Evolutionary conservation across 2,888 invertebrate species (phyloP).

Genomic region (Carcina quercana): DNA sequence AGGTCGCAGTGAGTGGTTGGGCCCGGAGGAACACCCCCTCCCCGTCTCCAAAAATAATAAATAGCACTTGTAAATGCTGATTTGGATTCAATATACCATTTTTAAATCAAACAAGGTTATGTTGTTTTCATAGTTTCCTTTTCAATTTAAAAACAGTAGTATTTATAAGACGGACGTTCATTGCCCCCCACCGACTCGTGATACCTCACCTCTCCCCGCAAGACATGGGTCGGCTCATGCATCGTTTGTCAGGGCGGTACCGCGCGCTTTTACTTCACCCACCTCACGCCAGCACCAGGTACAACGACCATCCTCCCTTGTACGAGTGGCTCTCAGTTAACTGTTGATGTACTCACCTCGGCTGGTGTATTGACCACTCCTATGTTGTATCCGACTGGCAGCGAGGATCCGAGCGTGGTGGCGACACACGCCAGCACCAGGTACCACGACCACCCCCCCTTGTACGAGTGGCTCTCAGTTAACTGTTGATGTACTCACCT

Average conservation of each 20-base stretch:
- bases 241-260: too few relatives aligned
- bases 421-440: slow-evolving; percentile 80
- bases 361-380: slow-evolving; percentile 91
- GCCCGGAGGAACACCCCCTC: too few relatives aligned
- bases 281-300: slow-evolving; percentile 79
- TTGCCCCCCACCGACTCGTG: too few relatives aligned
- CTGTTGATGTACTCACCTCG: slow-evolving; percentile 74
- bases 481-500: slow-evolving; percentile 74
- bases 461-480: slow-evolving; percentile 43
- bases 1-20: too few relatives aligned
- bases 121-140: too few relatives aligned
- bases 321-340: slow-evolving; percentile 46
- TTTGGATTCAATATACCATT: background rate
- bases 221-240: too few relatives aligned
- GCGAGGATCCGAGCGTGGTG: slow-evolving; percentile 84
- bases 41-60: background rate
- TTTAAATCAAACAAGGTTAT: too few relatives aligned
- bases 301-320: slow-evolving; percentile 76
- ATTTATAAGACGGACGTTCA: too few relatives aligned
- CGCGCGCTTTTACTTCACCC: too few relatives aligned
- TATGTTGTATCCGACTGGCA: slow-evolving; percentile 89
- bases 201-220: too few relatives aligned
- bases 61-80: background rate
- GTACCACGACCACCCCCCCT: slow-evolving; percentile 77
- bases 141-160: too few relatives aligned